phyloP scores from a whole-genome alignment of 2,797 vertebrate genomes.

The Hafferia zeledoni region DNA sequence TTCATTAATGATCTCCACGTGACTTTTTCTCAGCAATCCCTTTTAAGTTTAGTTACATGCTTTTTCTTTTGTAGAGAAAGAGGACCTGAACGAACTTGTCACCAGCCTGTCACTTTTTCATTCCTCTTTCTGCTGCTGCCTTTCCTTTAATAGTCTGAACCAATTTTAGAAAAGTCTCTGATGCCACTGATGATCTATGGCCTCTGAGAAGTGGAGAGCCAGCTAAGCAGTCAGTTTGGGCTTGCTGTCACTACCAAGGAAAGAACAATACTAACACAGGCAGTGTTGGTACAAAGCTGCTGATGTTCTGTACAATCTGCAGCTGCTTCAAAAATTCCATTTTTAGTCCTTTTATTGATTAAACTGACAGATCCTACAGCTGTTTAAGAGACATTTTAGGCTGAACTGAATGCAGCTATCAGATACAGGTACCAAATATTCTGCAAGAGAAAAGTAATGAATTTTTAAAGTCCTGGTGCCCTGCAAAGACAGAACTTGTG shows the following conservation, averaged over 20 bases:
- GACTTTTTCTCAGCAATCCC: not conserved
- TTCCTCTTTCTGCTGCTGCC: not conserved
- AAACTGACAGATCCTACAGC: not conserved
- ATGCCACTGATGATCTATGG: not conserved
- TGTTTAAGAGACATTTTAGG: not conserved
- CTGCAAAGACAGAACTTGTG: not conserved
- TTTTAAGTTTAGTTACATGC: not conserved
- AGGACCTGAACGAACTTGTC: conserved; percentile 37
- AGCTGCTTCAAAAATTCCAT: not conserved
- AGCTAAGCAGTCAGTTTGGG: not conserved
- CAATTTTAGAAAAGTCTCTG: conserved; percentile 21
- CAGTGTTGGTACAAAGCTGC: not conserved
- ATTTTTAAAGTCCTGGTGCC: not conserved
- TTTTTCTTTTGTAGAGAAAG: conserved; percentile 18
- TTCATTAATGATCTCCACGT: not conserved
- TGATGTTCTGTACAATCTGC: accelerated
- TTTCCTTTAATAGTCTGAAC: conserved; percentile 45
- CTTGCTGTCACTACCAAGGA: accelerated
- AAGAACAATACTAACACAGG: not conserved
- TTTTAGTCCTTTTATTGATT: conserved; percentile 23
- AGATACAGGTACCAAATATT: not conserved
- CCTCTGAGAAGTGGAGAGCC: not conserved
- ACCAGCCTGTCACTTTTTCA: conserved; percentile 8
- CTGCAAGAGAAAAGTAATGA: not conserved
- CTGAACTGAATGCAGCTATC: not conserved